Conservation (phyloP, 1,140 invertebrate genomes). For the Medauroidea extradentata region DNA sequence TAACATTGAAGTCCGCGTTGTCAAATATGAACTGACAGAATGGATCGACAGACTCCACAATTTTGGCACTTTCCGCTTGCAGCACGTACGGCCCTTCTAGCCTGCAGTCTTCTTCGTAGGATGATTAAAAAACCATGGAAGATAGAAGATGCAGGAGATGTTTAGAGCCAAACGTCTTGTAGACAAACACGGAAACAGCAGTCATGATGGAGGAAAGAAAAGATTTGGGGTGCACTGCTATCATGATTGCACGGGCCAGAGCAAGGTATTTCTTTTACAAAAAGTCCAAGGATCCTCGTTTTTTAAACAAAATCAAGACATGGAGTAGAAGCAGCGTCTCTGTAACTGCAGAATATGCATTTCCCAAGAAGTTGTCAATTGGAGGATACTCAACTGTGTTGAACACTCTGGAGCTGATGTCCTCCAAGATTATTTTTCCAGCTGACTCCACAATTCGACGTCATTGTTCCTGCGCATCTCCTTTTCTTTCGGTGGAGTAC, state of each 20-base stretch:
- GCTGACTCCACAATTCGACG: slow-evolving; percentile 28
- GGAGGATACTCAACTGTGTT: slow-evolving; percentile 35
- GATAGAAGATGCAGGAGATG: slow-evolving; percentile 19
- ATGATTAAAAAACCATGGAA: slow-evolving; percentile 24
- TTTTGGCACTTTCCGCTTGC: slow-evolving; percentile 14
- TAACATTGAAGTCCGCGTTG: slow-evolving; percentile 20
- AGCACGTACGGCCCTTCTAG: slow-evolving; percentile 22
- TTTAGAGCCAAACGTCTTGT: slow-evolving; percentile 27
- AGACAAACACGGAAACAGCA: slow-evolving; percentile 18
- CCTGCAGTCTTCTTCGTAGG: slow-evolving; percentile 18
- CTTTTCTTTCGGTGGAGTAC: slow-evolving; percentile 16
- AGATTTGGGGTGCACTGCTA: slow-evolving; percentile 30
- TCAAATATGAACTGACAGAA: slow-evolving; percentile 23
- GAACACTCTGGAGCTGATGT: slow-evolving; percentile 30
- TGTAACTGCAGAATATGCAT: too few relatives aligned
- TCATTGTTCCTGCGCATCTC: slow-evolving; percentile 17
- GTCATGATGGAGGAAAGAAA: slow-evolving; percentile 30
- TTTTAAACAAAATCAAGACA: too few relatives aligned
- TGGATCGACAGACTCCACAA: slow-evolving; percentile 21
- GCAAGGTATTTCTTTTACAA: too few relatives aligned
- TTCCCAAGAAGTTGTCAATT: too few relatives aligned
- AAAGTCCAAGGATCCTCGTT: too few relatives aligned
- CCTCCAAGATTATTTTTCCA: slow-evolving; percentile 34
- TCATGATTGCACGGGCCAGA: slow-evolving; percentile 38
- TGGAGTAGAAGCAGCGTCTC: too few relatives aligned